Percentiles rank a stretch among this genome's conserved stretches.
Conservation (phyloP, 1,140 invertebrate genomes). For the Aporrectodea caliginosa region DNA sequence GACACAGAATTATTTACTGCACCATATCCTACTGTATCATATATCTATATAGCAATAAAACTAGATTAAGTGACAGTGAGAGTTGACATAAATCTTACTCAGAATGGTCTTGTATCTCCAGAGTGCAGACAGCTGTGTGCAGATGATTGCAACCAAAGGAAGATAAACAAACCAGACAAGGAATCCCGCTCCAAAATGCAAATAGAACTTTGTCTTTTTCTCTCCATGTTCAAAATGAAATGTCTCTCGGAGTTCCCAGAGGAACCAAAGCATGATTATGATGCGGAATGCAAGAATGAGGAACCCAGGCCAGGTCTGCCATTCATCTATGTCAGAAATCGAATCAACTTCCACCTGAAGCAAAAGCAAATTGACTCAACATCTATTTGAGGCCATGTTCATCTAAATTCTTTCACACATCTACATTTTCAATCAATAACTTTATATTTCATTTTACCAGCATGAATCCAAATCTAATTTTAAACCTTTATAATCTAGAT, state of each 20-base stretch:
- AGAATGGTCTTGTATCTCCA: slow-evolving; percentile 93
- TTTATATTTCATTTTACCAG: too few species aligned
- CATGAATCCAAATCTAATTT: too few species aligned
- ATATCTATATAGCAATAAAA: too few species aligned
- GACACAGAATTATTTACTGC: too few species aligned
- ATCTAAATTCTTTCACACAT: too few species aligned
- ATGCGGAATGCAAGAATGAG: slow-evolving; percentile 80
- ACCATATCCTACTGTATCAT: too few species aligned
- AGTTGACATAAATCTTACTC: slow-evolving; percentile 73
- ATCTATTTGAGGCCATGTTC: too few species aligned
- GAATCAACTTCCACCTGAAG: slow-evolving; percentile 88
- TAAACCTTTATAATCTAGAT: too few species aligned
- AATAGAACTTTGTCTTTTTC: slow-evolving; percentile 82
- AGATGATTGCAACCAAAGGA: slow-evolving; percentile 87
- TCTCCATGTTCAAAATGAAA: slow-evolving; percentile 40
- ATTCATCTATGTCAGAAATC: slow-evolving; percentile 92
- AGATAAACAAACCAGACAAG: slow-evolving; percentile 98
- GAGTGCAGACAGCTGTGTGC: slow-evolving; percentile 83
- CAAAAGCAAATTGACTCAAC: too few species aligned
- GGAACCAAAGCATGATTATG: slow-evolving; percentile 90
- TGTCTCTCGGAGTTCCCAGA: slow-evolving; percentile 73
- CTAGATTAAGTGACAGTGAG: too few species aligned
- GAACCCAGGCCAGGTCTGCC: slow-evolving; percentile 94
- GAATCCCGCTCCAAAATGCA: slow-evolving; percentile 94
- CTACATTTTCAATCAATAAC: too few species aligned